Evolutionary conservation across 1,140 invertebrate genomes (phyloP).

Genomic region (Drosophila takahashii): DNA sequence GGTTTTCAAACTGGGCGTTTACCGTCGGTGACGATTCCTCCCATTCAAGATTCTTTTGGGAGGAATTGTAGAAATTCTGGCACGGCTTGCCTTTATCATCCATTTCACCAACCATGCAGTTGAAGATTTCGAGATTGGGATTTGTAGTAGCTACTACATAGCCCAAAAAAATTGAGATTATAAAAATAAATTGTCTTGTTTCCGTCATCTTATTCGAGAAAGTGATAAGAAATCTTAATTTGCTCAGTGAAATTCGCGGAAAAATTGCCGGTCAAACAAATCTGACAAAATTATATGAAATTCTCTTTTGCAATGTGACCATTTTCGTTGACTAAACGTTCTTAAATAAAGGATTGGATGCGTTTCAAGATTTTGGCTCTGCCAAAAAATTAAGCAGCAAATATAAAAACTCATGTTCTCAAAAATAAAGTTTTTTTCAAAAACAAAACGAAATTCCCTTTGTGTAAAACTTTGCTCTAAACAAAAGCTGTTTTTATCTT

Average conservation of each 20-base stretch:
- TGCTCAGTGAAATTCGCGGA: not conserved
- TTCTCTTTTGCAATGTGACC: too few species aligned
- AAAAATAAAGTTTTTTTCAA: too few species aligned
- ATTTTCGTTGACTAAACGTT: too few species aligned
- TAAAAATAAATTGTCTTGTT: not conserved
- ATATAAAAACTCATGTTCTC: too few species aligned
- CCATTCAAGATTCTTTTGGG: not conserved
- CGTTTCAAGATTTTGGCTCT: not conserved
- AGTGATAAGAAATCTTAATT: not conserved
- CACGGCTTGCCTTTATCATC: not conserved
- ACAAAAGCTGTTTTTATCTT: slow-evolving; percentile 60
- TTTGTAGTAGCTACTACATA: not conserved
- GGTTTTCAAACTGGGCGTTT: not conserved
- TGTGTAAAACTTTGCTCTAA: slow-evolving; percentile 70
- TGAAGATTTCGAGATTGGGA: not conserved
- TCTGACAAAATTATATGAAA: not conserved
- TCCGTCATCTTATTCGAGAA: not conserved
- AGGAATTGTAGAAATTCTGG: slow-evolving; percentile 1
- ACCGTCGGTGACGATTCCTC: not conserved
- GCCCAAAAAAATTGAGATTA: not conserved
- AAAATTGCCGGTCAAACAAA: not conserved
- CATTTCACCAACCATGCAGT: not conserved
- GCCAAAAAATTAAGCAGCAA: too few species aligned
- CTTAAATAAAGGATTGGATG: too few species aligned
- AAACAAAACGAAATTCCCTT: slow-evolving; percentile 2